Percentiles rank a stretch among this genome's conserved stretches.
Conservation (phyloP, 2,113 vertebrate species). For the Psophia crepitans region DNA sequence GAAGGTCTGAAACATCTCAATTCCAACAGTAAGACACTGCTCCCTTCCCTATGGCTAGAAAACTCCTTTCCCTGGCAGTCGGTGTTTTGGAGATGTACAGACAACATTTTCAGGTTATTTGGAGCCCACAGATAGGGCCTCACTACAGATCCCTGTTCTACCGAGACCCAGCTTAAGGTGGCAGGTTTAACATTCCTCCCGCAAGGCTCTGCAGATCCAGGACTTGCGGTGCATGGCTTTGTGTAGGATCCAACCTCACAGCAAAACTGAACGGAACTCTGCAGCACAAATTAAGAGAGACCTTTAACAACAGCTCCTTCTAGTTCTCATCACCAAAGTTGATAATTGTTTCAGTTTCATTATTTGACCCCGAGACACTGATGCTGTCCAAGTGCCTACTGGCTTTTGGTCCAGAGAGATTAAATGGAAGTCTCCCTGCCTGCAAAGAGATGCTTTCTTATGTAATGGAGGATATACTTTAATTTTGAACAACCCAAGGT, state of each 20-base stretch:
- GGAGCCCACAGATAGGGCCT: not conserved
- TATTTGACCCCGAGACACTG: not conserved
- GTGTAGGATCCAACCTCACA: not conserved
- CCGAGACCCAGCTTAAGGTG: not conserved
- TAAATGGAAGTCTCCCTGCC: not conserved
- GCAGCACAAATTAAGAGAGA: not conserved
- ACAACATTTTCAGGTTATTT: not conserved
- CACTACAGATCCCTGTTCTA: not conserved
- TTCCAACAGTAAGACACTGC: not conserved
- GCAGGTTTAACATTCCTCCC: not conserved
- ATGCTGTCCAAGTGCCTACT: not conserved
- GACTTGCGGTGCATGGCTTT: not conserved
- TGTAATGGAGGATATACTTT: not conserved
- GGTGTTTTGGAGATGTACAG: not conserved
- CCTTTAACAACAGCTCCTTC: not conserved
- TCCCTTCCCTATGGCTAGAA: slow-evolving; percentile 32
- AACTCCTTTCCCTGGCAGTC: not conserved
- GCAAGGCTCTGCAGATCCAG: not conserved
- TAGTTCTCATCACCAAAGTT: not conserved
- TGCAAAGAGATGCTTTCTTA: not conserved
- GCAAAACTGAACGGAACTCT: not conserved
- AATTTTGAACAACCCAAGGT: not conserved
- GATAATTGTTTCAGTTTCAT: not conserved
- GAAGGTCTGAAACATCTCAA: not conserved
- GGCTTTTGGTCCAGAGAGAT: not conserved